phyloP scores from a whole-genome alignment of 2,888 invertebrate species.

The Melanotus villosus region DNA sequence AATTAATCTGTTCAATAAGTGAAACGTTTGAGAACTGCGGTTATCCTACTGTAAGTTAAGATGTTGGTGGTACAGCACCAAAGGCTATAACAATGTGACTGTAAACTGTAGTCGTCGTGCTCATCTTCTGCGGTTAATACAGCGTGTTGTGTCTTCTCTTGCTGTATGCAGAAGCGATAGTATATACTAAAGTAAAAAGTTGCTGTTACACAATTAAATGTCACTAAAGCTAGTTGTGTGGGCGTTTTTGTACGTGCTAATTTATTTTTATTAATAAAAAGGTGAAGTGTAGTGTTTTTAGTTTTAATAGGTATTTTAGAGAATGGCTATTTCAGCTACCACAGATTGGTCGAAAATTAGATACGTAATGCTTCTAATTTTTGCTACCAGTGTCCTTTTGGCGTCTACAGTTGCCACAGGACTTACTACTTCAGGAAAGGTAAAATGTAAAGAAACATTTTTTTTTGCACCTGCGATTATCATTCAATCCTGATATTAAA shows the following conservation, averaged over 20 bases:
- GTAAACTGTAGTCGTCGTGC: constrained; percentile 14
- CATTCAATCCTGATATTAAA: no score
- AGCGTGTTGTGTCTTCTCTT: not conserved
- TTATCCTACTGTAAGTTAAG: not conserved
- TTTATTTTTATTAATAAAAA: not conserved
- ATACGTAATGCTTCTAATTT: constrained; percentile 19
- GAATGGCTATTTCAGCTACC: constrained; percentile 25
- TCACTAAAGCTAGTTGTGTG: not conserved
- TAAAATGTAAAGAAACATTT: no score
- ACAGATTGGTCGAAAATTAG: constrained; percentile 28
- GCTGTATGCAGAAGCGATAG: not conserved
- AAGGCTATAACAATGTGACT: constrained; percentile 15
- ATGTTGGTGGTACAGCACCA: not conserved
- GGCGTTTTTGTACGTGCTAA: not conserved
- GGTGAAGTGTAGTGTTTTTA: constrained; percentile 12
- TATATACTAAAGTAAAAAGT: not conserved
- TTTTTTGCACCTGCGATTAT: no score
- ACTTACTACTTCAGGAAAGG: constrained; percentile 20
- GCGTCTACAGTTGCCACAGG: constrained; percentile 5
- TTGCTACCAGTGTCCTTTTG: constrained; percentile 25
- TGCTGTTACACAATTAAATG: not conserved
- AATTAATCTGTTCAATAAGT: not conserved
- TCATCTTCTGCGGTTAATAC: constrained; percentile 11
- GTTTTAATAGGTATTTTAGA: not conserved
- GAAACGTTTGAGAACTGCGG: not conserved